Base-by-base conservation (phyloP, 2,888 invertebrate species). In the Listrodromus nycthemerus region DNA sequence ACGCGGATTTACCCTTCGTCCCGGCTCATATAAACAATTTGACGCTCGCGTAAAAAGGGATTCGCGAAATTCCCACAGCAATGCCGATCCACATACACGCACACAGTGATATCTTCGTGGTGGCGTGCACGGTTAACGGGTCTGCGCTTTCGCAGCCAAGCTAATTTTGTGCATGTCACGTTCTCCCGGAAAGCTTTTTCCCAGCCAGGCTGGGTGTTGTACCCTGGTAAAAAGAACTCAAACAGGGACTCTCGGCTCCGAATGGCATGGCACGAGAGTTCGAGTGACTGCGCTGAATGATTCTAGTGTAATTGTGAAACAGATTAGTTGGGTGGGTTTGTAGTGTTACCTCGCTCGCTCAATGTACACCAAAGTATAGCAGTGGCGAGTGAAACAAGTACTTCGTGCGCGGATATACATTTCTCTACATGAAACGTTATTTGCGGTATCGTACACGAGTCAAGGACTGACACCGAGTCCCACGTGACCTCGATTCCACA, bases 101-200 rank as follows among this genome's bases (percentile, higher is more conserved):
- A 13, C 61, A 48, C 45, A 61, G 61, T 67, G 45, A 71, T 10
- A 66, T 58, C 81, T 81, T 33, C 30, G 73, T 70, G 78, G 81
- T 81, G 58, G 81, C 81, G 81, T 81, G 84, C 76, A 45, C 48
- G 50, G 30, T 48, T 37, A 41, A 67, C 50, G 67, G 41, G 41
- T 70, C 63, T 78, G 70, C 37, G 74, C 78, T 78, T 74, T 78
- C 70, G 41, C 81, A 84, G 78, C 58, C 50, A 8, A 80, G 84
- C 74, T 83, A 86, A 86, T 86, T 86, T 70, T 78, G 81, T 66
- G 77, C 82, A 80, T 85, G 85, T 86, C 87, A 86, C 80, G 80
- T 73, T 78, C 70, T 75, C 71, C 16, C 48, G 45, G 50, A 50
- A 78, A 71, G 70, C 74, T 78, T 78, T 82, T 78, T 55, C 13